Evolutionary conservation across 2,888 invertebrate genomes (phyloP).

Genomic region (Colletes collaris): DNA sequence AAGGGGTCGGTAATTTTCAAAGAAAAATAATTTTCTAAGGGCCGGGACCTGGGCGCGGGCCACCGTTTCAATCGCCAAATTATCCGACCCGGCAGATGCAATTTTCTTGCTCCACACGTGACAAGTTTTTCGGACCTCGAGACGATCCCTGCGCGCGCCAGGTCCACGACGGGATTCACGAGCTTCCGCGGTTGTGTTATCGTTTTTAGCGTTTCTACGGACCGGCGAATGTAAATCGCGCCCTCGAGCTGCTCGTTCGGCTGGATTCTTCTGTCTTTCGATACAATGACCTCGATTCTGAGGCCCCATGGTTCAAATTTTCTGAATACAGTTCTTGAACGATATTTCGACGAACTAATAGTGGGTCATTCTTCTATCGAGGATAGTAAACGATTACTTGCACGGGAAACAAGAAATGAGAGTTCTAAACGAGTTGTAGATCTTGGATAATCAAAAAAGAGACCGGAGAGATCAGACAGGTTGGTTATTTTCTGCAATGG

Average conservation of each 20-base stretch:
- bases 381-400: too few species aligned
- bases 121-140: conserved; percentile 20
- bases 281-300: too few species aligned
- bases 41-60: conserved; percentile 56
- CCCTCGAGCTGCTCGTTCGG: background rate
- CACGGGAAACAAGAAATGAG: too few species aligned
- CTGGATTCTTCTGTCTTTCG: background rate
- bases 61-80: conserved; percentile 59
- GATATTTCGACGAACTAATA: too few species aligned
- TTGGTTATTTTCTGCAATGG: too few species aligned
- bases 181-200: background rate
- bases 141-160: background rate
- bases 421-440: too few species aligned
- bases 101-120: conserved; percentile 44
- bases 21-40: conserved; percentile 82
- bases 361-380: too few species aligned
- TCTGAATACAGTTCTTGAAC: too few species aligned
- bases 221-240: background rate
- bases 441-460: too few species aligned
- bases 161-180: background rate
- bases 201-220: background rate
- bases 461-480: too few species aligned
- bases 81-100: conserved; percentile 44
- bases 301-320: too few species aligned
- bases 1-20: conserved; percentile 79